These are phyloP conservation scores for Chaunax sp. DNA, from an alignment of 2,797 vertebrate genomes.

Conservation along the genomic window DNA sequence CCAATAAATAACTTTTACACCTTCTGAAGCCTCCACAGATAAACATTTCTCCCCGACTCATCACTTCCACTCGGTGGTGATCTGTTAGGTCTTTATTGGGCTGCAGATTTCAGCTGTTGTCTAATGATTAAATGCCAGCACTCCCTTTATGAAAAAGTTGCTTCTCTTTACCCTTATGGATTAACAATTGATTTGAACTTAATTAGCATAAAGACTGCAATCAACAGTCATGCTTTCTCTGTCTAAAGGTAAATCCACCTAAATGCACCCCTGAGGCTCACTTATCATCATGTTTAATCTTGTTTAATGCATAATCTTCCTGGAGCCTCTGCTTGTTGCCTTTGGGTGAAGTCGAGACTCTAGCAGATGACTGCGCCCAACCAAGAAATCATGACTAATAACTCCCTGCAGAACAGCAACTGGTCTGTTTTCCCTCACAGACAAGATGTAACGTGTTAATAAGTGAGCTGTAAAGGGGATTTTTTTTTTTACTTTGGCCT, in stretches of 20 bases:
- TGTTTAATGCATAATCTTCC: not conserved
- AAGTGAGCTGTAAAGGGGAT: not conserved
- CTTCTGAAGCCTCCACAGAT: conserved; percentile 29
- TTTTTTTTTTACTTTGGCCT: too few species aligned
- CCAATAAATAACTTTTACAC: conserved; percentile 49
- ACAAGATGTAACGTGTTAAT: not conserved
- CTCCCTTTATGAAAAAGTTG: too few species aligned
- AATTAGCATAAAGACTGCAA: not conserved
- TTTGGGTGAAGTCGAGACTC: not conserved
- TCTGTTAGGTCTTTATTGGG: conserved; percentile 34
- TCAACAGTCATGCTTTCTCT: too few species aligned
- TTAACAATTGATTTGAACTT: too few species aligned
- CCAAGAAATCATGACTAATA: not conserved
- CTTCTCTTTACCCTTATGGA: too few species aligned
- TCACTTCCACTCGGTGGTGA: conserved; percentile 27
- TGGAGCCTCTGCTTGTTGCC: not conserved
- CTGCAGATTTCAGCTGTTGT: too few species aligned
- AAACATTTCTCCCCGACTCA: conserved; percentile 11
- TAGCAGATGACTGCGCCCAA: not conserved
- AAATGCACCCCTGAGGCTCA: not conserved
- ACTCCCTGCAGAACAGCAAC: not conserved
- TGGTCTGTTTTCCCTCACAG: not conserved
- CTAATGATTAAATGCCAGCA: too few species aligned
- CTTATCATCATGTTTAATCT: not conserved
- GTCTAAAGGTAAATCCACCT: not conserved